Evolutionary conservation across 2,113 vertebrate genomes (phyloP).

Genomic region (Blennius ocellaris): DNA sequence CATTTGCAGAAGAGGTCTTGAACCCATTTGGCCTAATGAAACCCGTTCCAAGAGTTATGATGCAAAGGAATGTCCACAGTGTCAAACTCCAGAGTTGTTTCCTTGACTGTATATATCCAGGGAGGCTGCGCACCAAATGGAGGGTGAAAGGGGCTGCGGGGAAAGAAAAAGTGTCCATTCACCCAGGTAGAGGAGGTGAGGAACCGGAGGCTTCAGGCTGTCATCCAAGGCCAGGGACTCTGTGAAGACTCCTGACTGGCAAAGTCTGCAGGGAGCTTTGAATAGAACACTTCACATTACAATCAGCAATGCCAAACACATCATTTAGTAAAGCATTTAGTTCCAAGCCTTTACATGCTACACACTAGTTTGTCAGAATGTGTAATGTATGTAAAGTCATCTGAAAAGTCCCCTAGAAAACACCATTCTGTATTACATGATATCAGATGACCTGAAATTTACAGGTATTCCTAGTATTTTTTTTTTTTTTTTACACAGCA

Average conservation of each 20-base stretch:
- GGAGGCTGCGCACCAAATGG: conserved; percentile 36
- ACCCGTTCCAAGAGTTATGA: conserved; percentile 61
- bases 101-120: conserved; percentile 50
- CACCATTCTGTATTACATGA: too few species aligned
- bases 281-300: conserved; percentile 35
- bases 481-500: too few species aligned
- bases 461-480: too few species aligned
- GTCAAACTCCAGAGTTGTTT: conserved; percentile 53
- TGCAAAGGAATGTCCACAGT: conserved; percentile 60
- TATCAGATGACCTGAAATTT: too few species aligned
- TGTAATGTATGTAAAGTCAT: too few species aligned
- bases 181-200: conserved; percentile 9
- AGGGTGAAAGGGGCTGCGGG: conserved; percentile 26
- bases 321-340: neutral
- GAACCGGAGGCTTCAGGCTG: neutral
- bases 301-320: neutral
- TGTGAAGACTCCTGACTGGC: conserved; percentile 46
- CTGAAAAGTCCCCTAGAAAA: too few species aligned
- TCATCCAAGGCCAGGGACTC: conserved; percentile 61
- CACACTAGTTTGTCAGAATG: too few species aligned
- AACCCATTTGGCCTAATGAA: conserved; percentile 57
- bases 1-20: conserved; percentile 49
- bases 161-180: conserved; percentile 39
- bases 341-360: too few species aligned
- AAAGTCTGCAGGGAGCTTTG: conserved; percentile 24